Evolutionary conservation across 2,888 invertebrate genomes (phyloP), one percentile per base, ranked within the genome.

Genomic region (Octonoba sinensis): DNA sequence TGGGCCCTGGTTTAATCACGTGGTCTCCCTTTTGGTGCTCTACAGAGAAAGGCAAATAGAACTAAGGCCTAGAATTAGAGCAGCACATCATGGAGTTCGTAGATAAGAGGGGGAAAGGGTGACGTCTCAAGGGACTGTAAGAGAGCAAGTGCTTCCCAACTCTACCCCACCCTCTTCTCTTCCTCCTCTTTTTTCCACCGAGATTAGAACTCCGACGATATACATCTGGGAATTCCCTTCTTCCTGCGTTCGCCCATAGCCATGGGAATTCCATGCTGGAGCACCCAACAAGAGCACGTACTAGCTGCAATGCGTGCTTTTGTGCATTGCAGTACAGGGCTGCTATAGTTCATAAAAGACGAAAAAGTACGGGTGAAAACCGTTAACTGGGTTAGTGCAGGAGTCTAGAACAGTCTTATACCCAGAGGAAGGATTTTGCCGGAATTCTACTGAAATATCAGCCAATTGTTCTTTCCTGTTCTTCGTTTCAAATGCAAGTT

Each of bases 1-100:
- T n/a, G 76, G 76, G 82, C 8, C 46, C 44, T 47, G 60, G 66
- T 82, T 82, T 82, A 82, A 82, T 82, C 82, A 82, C 76, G 76
- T 76, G 82, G 71, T 69, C 71, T 75, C 75, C 82, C 82, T 59
- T 60, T 57, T 70, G 67, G 79, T 67, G 49, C 64, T 56, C 46
- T 70, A 46, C 64, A 56, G 51, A 44, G 66, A 22, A 73, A 73
- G 79, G 79, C 73, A 79, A 79, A 79, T 73, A 73, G 66, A 20
- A 64, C 65, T 51, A 65, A 65, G 70, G 62, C 73, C 54, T 59
- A 66, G 66, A 75, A 75, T 75, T 75, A 75, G 75, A 51, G 57
- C 51, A 36, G 49, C 69, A 56, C 69, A 70, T 62, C 67, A 27
- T 60, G 71, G 71, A 71, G 49, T 20, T 59, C 36, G 22, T 47